These are phyloP conservation scores for Odocoileus virginianus DNA, from an alignment of 2,113 vertebrate genomes.

Conservation along the genomic window DNA sequence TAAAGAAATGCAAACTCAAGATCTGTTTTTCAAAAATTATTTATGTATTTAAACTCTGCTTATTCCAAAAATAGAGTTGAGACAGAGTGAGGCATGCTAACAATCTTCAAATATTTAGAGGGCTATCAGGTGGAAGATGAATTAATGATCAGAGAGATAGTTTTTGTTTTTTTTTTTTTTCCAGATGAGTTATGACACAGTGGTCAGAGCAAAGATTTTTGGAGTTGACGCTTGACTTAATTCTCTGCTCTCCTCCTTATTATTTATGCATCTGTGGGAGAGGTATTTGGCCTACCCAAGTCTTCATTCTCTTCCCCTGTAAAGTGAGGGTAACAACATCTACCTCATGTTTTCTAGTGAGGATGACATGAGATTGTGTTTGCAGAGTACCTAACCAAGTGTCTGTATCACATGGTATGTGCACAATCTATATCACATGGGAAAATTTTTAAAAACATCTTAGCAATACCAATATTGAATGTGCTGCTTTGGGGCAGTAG, in stretches of 20 bases:
- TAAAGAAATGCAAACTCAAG: slow-evolving; percentile 41
- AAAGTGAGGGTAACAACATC: background rate
- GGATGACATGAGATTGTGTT: background rate
- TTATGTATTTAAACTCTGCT: slow-evolving; percentile 14
- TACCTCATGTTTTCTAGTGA: background rate
- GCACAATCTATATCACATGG: background rate
- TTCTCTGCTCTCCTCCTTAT: background rate
- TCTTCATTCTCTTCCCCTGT: background rate
- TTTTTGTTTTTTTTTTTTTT: background rate
- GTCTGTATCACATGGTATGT: background rate
- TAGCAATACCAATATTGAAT: background rate
- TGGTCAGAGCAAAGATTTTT: background rate
- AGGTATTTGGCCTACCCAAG: background rate
- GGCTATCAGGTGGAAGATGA: background rate
- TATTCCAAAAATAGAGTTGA: slow-evolving; percentile 41
- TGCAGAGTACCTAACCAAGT: background rate
- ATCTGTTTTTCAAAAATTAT: background rate
- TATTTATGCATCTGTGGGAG: background rate
- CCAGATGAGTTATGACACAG: background rate
- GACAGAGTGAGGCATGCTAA: background rate
- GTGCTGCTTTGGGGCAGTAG: background rate
- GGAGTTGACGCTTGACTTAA: background rate
- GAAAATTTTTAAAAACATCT: background rate
- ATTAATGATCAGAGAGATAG: background rate
- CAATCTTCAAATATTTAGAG: slow-evolving; percentile 65